Evolutionary conservation across 1,140 invertebrate genomes (phyloP), one percentile per base, ranked within the genome.

Genomic region (Manduca sexta): DNA sequence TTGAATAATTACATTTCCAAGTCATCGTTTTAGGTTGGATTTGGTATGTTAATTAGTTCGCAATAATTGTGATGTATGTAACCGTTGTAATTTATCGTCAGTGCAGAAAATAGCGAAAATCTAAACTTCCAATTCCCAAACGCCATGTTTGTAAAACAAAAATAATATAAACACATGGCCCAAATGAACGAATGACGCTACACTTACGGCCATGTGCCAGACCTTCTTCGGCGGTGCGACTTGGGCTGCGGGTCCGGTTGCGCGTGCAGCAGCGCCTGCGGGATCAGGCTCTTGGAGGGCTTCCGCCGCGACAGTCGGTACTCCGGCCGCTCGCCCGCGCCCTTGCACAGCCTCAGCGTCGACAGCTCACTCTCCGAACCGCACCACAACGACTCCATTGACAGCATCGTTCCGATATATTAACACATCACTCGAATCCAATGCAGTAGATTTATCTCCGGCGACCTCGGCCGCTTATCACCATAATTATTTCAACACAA

Each of bases 201-300:
- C 49, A 89, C 89, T 89, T 87, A 90, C 89, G 88, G 89, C 88
- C 88, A 90, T 64, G 89, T 90, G 53, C 88, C 88, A 52, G 88
- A 89, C 54, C 88, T 76, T 56, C 87, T 75, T 52, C 86, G 75
- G 21, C 87, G 60, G 34, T 81, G 69, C 29, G 70, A 34, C 12
- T 67, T 65, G 11, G 67, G 60, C 45, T 75, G 69, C 14, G 58
- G 54, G 29, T 78, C 70, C 17, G 66, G 64, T 31, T 59, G 59
- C 31, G 70, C 59, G 54, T 80, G 74, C 46, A 80, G 56, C 49
- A 84, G 43, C 7, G 70, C 80, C 49, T 74, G 71, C 3, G 79
- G 76, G 46, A 83, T 84, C 30, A 84, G 57, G 45, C 75, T 83
- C 49, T 80, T 82, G 15, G 55, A 45, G 0, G 66, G 74, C 49